Evolutionary conservation across 2,888 invertebrate species (phyloP), one percentile per base, ranked within the genome.

Genomic region (Ectropis crepuscularia): DNA sequence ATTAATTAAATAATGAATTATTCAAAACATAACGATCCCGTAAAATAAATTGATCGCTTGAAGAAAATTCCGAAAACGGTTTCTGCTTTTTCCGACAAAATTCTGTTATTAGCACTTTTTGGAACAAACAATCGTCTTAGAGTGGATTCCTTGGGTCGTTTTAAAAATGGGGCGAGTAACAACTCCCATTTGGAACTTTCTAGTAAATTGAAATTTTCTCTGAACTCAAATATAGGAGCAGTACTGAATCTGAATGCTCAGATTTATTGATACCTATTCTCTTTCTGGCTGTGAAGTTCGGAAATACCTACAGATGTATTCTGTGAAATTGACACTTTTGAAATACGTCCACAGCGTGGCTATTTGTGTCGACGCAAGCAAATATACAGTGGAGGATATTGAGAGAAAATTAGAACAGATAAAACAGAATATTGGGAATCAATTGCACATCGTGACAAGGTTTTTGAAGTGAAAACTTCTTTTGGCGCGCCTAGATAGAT

Each of bases 151-250:
- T 54, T 55, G 42, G 50, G 54, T 53, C 46, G 59, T 61, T 54
- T 53, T 48, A 57, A 59, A 61, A 64, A 62, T 58, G 58, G 51
- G 28, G 43, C 54, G 54, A 53, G 46, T 41, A 45, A 37, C 28
- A 64, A 49, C 55, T 59, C 49, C 46, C 41, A 54, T 58, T 59
- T 37, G 55, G 59, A 64, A 64, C 59, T 67, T 67, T 67, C 61
- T 54, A 62, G 55, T 49, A 64, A 64, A 67, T 67, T 67, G 67
- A 67, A 67, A 58, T 64, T 67, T 61, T 64, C 57, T 48, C 48
- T 16, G 39, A 61, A 57, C 53, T 57, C 46, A 43, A 58, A 63
- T 57, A 53, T 61, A 58, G 61, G 45, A 61, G 53, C 53, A 49
- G 53, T 46, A 49, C 53, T 57, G 60, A 61, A 63, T 53, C 53